Conservation (phyloP, 2,113 vertebrate genomes). For the Lutjanus erythropterus region DNA sequence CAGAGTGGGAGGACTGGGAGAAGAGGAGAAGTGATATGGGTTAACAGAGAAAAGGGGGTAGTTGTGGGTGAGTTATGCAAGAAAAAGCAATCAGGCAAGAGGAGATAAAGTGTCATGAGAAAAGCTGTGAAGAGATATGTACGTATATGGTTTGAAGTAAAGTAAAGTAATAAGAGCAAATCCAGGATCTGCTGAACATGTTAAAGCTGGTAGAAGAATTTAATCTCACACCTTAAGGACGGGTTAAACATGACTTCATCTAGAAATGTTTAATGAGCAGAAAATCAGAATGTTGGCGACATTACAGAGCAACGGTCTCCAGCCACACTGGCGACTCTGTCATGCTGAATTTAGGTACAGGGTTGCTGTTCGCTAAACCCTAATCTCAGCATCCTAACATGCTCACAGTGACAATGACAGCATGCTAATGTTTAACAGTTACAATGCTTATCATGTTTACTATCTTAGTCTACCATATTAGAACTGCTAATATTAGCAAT, state of each 20-base stretch:
- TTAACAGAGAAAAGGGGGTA: constrained; percentile 1
- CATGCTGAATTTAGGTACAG: neutral
- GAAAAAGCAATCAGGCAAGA: constrained; percentile 13
- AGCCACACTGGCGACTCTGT: neutral
- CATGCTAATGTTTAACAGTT: neutral
- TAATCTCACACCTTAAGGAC: neutral
- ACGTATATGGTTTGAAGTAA: neutral
- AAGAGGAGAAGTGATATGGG: constrained; percentile 13
- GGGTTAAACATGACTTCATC: neutral
- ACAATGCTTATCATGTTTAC: neutral
- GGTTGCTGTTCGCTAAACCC: neutral
- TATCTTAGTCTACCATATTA: neutral
- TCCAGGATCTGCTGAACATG: neutral
- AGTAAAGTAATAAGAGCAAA: neutral
- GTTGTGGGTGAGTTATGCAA: constrained; percentile 30
- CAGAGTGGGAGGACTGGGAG: constrained; percentile 43
- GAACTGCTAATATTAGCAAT: neutral
- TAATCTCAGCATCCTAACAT: neutral
- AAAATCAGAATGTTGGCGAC: neutral
- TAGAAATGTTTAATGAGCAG: constrained; percentile 5
- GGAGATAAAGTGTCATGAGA: constrained; percentile 16
- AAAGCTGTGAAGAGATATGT: neutral
- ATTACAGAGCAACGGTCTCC: neutral
- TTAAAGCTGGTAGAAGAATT: constrained; percentile 21
- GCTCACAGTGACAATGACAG: neutral